phyloP scores from a whole-genome alignment of 1,140 invertebrate species.

The Papilio helenus region DNA sequence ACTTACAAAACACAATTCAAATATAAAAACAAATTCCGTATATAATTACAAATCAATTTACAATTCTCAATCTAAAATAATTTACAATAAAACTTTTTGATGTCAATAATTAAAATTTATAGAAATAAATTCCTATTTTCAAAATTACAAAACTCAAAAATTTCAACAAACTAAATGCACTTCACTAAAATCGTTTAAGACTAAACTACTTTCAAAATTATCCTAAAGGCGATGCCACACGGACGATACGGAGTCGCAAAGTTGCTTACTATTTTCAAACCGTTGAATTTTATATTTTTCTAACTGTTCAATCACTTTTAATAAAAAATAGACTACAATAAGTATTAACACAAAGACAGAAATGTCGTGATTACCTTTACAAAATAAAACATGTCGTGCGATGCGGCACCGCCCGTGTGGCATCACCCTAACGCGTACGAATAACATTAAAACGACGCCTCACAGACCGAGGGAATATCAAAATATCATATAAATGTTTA shows the following conservation, averaged over 20 bases:
- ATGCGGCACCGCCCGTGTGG: neutral
- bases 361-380: no score
- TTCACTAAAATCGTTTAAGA: slow-evolving; percentile 44
- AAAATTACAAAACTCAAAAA: neutral
- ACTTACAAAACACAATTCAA: slow-evolving; percentile 20
- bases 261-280: neutral
- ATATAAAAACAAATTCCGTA: neutral
- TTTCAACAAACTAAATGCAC: slow-evolving; percentile 49
- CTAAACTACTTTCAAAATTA: slow-evolving; percentile 42
- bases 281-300: no score
- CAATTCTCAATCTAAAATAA: slow-evolving; percentile 16
- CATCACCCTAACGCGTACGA: slow-evolving; percentile 48
- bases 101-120: neutral
- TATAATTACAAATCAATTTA: slow-evolving; percentile 23
- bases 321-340: no score
- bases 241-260: neutral
- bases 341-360: no score
- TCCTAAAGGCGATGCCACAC: slow-evolving; percentile 20
- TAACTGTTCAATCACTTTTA: no score
- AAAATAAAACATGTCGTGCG: neutral
- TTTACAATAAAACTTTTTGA: slow-evolving; percentile 4
- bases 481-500: neutral
- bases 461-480: slow-evolving; percentile 1
- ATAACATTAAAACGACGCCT: neutral
- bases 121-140: neutral